Conservation (phyloP, 2,888 invertebrate genomes). For the Agrotis segetum region DNA sequence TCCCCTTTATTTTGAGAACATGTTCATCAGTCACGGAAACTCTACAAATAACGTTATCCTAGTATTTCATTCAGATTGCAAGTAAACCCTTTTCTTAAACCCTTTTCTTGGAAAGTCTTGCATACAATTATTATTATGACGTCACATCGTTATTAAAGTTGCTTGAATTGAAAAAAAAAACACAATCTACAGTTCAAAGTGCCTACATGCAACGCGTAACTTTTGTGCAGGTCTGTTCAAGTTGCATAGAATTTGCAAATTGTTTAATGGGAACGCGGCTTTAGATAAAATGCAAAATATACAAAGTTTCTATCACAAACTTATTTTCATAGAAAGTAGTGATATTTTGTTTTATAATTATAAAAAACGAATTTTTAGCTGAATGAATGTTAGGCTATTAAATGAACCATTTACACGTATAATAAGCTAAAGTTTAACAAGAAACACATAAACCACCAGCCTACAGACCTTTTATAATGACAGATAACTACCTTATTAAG, state of each 20-base stretch:
- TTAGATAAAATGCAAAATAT: background rate
- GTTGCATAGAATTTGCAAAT: no score
- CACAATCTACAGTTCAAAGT: no score
- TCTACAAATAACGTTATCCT: background rate
- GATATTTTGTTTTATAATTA: background rate
- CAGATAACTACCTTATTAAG: constrained; percentile 62
- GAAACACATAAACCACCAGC: constrained; percentile 46
- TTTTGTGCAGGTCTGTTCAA: no score
- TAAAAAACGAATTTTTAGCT: constrained; percentile 2
- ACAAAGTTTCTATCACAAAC: background rate
- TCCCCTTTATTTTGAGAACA: background rate
- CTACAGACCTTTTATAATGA: constrained; percentile 35
- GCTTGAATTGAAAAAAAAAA: no score
- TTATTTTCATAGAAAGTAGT: constrained; percentile 1
- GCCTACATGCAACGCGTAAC: no score
- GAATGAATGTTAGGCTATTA: background rate
- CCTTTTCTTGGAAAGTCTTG: background rate
- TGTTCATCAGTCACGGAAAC: background rate
- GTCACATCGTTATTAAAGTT: no score
- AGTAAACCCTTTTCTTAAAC: background rate
- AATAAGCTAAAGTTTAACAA: constrained; percentile 22
- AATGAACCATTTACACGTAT: constrained; percentile 13
- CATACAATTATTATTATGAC: no score
- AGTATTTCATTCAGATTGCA: background rate
- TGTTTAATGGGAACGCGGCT: no score